Base-by-base conservation (phyloP, 2,888 invertebrate genomes). In the Pterostichus niger region DNA sequence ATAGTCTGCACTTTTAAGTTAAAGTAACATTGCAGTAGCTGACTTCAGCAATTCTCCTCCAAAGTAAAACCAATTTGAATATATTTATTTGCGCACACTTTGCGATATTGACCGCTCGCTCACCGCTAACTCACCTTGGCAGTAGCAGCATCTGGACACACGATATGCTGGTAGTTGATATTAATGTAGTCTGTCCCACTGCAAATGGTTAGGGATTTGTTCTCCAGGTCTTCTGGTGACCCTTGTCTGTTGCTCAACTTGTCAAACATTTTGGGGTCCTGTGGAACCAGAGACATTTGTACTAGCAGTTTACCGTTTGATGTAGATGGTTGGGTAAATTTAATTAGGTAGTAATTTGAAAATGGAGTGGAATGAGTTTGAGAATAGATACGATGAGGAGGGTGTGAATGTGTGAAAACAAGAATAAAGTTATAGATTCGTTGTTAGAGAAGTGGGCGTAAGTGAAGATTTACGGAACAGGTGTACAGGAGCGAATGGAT, bases 171-270 rank as follows among this genome's bases (percentile, higher is more conserved):
- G 91, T 98, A 98, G 91, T 96, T 98, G 89, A 99, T 98, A 91
- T 99, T 99, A 89, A 99, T 99, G 90, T 99, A 97, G 91, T 99
- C 99, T 13, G 97, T 97, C 10, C 99, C 99, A 88, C 98, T 98
- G 91, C 99, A 99, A 88, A 99, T 97, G 84, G 99, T 98, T 75
- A 99, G 91, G 5, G 98, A 98, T 88, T 98, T 96, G 85, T 98
- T 97, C 87, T 99, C 99, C 85, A 99, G 89, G 84, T 91, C 93
- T 84, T 91, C 93, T 87, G 85, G 93, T 40, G 90, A 94, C 1
- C 97, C 96, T 88, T 97, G 95, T 88, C 97, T 96, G 88, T 93
- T 94, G 78, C 93, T 91, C 80, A 99, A 91, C 88, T 95, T 96
- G 87, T 92, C 93, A 84, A 93, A 91, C 79, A 98, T 91, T 89